These are phyloP conservation scores for Cydia pomonella DNA, from an alignment of 1,140 invertebrate genomes.

Conservation along the genomic window DNA sequence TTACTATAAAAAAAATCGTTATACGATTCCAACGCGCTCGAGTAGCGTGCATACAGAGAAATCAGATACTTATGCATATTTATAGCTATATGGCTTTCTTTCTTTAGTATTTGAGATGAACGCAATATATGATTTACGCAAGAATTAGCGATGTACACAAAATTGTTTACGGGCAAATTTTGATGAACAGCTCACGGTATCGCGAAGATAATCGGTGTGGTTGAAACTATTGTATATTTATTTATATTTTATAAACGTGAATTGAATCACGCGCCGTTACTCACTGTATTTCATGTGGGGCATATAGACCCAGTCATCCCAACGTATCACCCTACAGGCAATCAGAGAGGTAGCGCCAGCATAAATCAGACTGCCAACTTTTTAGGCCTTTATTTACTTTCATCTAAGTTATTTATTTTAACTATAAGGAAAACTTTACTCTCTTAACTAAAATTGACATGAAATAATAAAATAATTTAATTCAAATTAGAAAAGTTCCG, in stretches of 20 bases:
- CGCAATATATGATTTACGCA: not conserved
- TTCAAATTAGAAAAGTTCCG: too few species aligned
- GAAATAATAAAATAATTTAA: too few species aligned
- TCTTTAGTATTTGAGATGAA: constrained; percentile 16
- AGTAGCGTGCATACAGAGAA: constrained; percentile 9
- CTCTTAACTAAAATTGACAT: too few species aligned
- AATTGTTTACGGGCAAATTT: not conserved
- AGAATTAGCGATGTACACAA: constrained; percentile 4
- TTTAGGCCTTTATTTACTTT: too few species aligned
- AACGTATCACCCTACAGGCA: too few species aligned
- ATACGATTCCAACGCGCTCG: constrained; percentile 10
- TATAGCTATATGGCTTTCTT: constrained; percentile 30
- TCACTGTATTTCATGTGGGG: too few species aligned
- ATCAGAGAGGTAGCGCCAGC: too few species aligned
- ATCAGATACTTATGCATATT: constrained; percentile 31
- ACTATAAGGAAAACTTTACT: too few species aligned
- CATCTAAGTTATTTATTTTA: too few species aligned
- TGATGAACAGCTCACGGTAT: not conserved
- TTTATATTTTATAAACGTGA: not conserved
- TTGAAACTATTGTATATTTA: not conserved
- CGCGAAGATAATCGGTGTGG: not conserved
- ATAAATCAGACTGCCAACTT: too few species aligned
- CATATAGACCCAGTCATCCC: too few species aligned
- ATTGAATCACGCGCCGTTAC: too few species aligned
- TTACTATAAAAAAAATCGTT: constrained; percentile 12